These are phyloP conservation scores for Melanotaenia maccullochi DNA, from an alignment of 2,797 vertebrate genomes.

Conservation along the genomic window DNA sequence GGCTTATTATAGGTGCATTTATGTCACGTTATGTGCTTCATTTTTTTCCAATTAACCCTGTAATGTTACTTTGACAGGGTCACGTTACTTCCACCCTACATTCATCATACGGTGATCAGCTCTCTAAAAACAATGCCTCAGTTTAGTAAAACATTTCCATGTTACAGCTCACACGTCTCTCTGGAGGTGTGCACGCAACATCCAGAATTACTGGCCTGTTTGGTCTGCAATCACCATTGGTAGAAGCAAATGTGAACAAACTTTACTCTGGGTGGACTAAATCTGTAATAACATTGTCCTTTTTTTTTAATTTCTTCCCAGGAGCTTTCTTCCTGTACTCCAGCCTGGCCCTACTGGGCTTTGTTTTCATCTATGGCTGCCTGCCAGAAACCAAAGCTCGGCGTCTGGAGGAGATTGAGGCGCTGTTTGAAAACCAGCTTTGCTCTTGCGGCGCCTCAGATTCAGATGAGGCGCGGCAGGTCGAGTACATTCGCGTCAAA, in stretches of 20 bases:
- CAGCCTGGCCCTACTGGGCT: slow-evolving; percentile 89
- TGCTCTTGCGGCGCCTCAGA: slow-evolving; percentile 93
- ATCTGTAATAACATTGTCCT: slow-evolving; percentile 8
- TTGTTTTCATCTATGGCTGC: slow-evolving; percentile 93
- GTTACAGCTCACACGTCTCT: not conserved
- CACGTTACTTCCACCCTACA: slow-evolving; percentile 6
- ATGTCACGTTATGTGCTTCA: not conserved
- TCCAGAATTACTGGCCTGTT: slow-evolving; percentile 10
- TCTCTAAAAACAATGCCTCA: slow-evolving; percentile 21
- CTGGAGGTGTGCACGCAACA: not conserved
- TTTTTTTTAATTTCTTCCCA: slow-evolving; percentile 64
- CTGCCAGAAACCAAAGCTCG: slow-evolving; percentile 97
- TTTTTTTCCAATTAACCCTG: slow-evolving; percentile 10
- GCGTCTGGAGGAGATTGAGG: slow-evolving; percentile 96
- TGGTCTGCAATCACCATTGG: slow-evolving; percentile 8
- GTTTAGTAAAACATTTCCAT: slow-evolving; percentile 14
- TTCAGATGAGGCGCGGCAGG: slow-evolving; percentile 94
- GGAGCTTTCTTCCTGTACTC: slow-evolving; percentile 97
- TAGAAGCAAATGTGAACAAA: slow-evolving; percentile 16
- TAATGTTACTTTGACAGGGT: slow-evolving; percentile 19
- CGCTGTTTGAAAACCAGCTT: slow-evolving; percentile 92
- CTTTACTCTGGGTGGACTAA: slow-evolving; percentile 3
- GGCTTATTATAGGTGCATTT: not conserved
- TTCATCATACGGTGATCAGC: not conserved
- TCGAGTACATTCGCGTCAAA: slow-evolving; percentile 99